phyloP scores from a whole-genome alignment of 1,140 invertebrate species.

The Grapholita molesta region DNA sequence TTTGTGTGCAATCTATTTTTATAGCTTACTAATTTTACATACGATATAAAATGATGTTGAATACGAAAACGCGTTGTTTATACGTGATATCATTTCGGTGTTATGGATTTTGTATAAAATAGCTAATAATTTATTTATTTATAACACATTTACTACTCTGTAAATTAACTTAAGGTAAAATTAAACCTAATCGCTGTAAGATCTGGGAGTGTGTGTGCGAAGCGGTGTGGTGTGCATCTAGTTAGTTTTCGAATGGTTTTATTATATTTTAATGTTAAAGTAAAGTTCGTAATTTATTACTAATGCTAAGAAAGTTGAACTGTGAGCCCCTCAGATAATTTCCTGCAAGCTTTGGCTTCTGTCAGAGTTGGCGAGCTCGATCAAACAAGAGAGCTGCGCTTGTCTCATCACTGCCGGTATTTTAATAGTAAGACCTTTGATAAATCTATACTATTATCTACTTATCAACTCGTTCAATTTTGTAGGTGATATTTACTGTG shows the following conservation, averaged over 20 bases:
- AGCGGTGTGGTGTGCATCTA: slow-evolving; percentile 62
- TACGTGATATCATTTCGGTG: slow-evolving; percentile 68
- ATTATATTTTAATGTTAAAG: slow-evolving; percentile 53
- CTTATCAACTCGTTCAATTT: slow-evolving; percentile 70
- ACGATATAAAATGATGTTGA: slow-evolving; percentile 34
- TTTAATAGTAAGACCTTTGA: slow-evolving; percentile 71
- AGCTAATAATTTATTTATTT: slow-evolving; percentile 68
- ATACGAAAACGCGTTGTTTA: slow-evolving; percentile 20
- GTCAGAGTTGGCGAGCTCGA: neutral
- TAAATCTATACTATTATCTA: slow-evolving; percentile 73
- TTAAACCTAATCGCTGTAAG: slow-evolving; percentile 58
- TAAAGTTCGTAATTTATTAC: slow-evolving; percentile 31
- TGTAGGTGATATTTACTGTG: slow-evolving; percentile 75
- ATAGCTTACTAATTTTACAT: slow-evolving; percentile 67
- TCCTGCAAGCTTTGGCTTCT: slow-evolving; percentile 24
- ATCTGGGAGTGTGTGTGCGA: slow-evolving; percentile 55
- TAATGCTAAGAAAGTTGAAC: slow-evolving; percentile 22
- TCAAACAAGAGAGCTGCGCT: slow-evolving; percentile 50
- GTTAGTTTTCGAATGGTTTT: slow-evolving; percentile 56
- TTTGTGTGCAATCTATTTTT: slow-evolving; percentile 75
- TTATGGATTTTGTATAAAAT: slow-evolving; percentile 73
- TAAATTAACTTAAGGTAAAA: slow-evolving; percentile 63
- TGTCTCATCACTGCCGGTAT: slow-evolving; percentile 72
- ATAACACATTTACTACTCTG: slow-evolving; percentile 72
- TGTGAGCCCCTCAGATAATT: slow-evolving; percentile 4